These are phyloP conservation scores for Erannis defoliaria DNA, from an alignment of 2,888 invertebrate species.

Conservation along the genomic window DNA sequence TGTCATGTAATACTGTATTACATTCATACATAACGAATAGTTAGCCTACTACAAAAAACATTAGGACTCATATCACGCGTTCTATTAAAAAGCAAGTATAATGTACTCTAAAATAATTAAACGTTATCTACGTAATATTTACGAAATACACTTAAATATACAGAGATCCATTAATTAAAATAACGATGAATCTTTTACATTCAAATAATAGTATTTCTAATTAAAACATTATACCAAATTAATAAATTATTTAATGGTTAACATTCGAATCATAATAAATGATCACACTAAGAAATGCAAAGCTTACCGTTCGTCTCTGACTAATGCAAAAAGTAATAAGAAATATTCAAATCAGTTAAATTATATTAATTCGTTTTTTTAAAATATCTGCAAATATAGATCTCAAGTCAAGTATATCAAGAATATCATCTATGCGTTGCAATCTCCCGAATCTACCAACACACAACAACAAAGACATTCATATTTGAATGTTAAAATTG, in stretches of 20 bases:
- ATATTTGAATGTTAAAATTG: too few relatives aligned
- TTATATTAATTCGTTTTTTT: too few relatives aligned
- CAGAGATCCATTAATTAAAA: slow-evolving; percentile 39
- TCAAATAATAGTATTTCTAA: slow-evolving; percentile 6
- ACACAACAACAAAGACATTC: too few relatives aligned
- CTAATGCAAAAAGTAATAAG: too few relatives aligned
- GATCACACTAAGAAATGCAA: background rate
- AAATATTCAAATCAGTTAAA: too few relatives aligned
- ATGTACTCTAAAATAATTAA: slow-evolving; percentile 1
- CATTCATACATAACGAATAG: slow-evolving; percentile 21
- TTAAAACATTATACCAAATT: background rate
- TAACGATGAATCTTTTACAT: slow-evolving; percentile 22
- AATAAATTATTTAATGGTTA: slow-evolving; percentile 10
- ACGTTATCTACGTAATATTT: background rate
- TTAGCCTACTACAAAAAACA: background rate
- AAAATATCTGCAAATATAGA: too few relatives aligned
- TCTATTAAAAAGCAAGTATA: slow-evolving; percentile 1
- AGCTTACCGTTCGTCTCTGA: background rate
- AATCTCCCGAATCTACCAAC: too few relatives aligned
- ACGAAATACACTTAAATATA: slow-evolving; percentile 23
- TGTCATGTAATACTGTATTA: slow-evolving; percentile 37
- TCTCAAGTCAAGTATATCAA: too few relatives aligned
- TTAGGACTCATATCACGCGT: background rate
- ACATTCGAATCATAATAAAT: slow-evolving; percentile 11
- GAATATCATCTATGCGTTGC: too few relatives aligned